A percentile compares a stretch with the other conserved stretches of the same genome.
These are phyloP conservation scores for Melopsittacus undulatus DNA, from an alignment of 2,797 vertebrate genomes.

Conservation along the genomic window DNA sequence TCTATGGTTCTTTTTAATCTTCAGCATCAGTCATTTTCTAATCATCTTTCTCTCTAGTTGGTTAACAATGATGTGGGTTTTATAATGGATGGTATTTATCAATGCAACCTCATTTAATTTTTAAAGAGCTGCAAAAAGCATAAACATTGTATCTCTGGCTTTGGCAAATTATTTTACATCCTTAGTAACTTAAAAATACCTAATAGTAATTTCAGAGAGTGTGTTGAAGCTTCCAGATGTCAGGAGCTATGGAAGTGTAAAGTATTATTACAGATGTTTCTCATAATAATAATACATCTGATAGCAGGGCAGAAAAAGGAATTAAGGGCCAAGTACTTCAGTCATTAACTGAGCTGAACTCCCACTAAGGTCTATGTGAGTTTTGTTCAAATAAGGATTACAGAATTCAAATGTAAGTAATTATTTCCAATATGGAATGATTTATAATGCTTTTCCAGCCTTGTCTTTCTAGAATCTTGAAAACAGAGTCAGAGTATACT, in stretches of 20 bases:
- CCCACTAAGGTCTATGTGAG: constrained; percentile 60
- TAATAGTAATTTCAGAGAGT: constrained; percentile 38
- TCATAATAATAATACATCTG: constrained; percentile 63
- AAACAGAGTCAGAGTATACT: constrained; percentile 41
- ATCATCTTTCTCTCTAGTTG: constrained; percentile 14
- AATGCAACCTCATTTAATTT: constrained; percentile 30
- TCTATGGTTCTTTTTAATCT: constrained; percentile 59
- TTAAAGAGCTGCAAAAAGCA: constrained; percentile 12
- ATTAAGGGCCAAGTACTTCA: constrained; percentile 67
- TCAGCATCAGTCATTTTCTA: constrained; percentile 62
- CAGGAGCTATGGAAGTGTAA: constrained; percentile 54
- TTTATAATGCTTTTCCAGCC: constrained; percentile 64
- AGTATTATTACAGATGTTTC: constrained; percentile 69
- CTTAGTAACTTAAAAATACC: constrained; percentile 22
- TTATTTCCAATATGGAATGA: constrained; percentile 64
- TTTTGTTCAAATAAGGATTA: constrained; percentile 69
- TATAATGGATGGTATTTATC: constrained; percentile 38
- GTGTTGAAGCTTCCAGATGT: constrained; percentile 57
- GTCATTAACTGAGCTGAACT: constrained; percentile 62
- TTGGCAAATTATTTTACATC: constrained; percentile 30
- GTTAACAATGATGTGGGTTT: background rate
- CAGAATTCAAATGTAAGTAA: constrained; percentile 62
- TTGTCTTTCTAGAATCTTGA: constrained; percentile 68
- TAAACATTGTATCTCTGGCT: constrained; percentile 24
- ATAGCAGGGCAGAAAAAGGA: constrained; percentile 66